Percentiles rank a stretch among this genome's conserved stretches.
Conservation (phyloP, 1,140 invertebrate species). For the Arctopsyche grandis region DNA sequence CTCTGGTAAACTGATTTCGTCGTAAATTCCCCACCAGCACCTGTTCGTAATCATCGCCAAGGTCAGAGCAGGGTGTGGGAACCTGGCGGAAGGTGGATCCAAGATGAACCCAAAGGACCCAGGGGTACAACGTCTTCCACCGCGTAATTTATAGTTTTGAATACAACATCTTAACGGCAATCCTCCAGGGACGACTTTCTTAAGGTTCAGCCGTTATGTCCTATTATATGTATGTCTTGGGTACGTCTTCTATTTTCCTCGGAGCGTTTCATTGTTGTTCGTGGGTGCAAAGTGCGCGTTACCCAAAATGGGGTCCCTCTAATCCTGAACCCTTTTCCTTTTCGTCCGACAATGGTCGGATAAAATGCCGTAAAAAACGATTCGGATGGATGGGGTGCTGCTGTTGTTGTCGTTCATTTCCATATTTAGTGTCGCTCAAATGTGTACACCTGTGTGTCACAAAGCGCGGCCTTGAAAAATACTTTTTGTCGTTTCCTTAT, state of each 20-base stretch:
- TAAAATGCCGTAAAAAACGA: background rate
- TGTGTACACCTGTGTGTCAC: conserved; percentile 12
- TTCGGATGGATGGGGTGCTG: background rate
- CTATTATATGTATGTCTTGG: background rate
- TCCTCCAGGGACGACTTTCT: conserved; percentile 16
- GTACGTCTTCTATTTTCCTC: background rate
- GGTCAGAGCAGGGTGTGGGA: conserved; percentile 37
- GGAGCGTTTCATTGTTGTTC: conserved; percentile 12
- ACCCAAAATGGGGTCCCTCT: conserved; percentile 3
- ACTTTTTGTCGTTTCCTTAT: conserved; percentile 3
- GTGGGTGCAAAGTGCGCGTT: conserved; percentile 38
- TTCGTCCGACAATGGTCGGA: background rate
- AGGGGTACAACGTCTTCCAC: conserved; percentile 13
- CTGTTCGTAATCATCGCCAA: conserved; percentile 36
- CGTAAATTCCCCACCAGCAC: conserved; percentile 25
- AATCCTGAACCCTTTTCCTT: conserved; percentile 27
- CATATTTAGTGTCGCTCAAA: background rate
- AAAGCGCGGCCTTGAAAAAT: background rate
- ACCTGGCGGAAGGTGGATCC: conserved; percentile 26
- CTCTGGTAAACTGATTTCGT: conserved; percentile 26
- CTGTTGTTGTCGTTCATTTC: background rate
- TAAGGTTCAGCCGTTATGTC: background rate
- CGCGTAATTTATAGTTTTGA: conserved; percentile 39
- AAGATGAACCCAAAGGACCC: background rate
- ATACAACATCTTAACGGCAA: conserved; percentile 35